Conservation (phyloP, 2,797 vertebrate species). For the Serranus cabrilla region DNA sequence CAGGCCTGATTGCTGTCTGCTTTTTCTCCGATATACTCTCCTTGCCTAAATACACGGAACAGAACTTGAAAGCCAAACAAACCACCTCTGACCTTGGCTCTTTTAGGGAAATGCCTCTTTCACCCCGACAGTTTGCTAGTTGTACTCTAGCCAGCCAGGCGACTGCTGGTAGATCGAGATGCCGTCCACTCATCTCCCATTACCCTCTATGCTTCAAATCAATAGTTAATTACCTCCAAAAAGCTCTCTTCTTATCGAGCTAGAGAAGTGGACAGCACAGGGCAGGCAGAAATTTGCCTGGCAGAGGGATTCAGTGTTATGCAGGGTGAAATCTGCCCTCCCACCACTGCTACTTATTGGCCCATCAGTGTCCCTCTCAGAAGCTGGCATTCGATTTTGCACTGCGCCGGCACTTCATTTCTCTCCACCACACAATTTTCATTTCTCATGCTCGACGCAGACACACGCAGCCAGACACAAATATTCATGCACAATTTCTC, state of each 20-base stretch:
- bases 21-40: background rate
- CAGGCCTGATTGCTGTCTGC: background rate
- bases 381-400: slow-evolving; percentile 62
- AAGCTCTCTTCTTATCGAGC: slow-evolving; percentile 71
- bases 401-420: slow-evolving; percentile 56
- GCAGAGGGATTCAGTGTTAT: slow-evolving; percentile 62
- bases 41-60: slow-evolving; percentile 11
- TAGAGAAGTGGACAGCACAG: slow-evolving; percentile 60
- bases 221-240: slow-evolving; percentile 87
- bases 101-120: slow-evolving; percentile 46
- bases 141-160: slow-evolving; percentile 31
- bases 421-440: slow-evolving; percentile 52
- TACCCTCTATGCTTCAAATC: slow-evolving; percentile 81
- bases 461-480: slow-evolving; percentile 45
- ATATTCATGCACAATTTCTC: slow-evolving; percentile 52
- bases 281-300: slow-evolving; percentile 56
- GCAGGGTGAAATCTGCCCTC: slow-evolving; percentile 69
- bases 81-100: slow-evolving; percentile 33
- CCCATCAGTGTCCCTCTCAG: slow-evolving; percentile 69
- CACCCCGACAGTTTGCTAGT: slow-evolving; percentile 37
- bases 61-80: slow-evolving; percentile 36
- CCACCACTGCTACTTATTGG: slow-evolving; percentile 69
- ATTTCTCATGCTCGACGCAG: slow-evolving; percentile 46
- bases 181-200: slow-evolving; percentile 79
- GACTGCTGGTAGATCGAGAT: slow-evolving; percentile 61